Conservation (phyloP, 2,888 invertebrate species). For the Lypha dubia region DNA sequence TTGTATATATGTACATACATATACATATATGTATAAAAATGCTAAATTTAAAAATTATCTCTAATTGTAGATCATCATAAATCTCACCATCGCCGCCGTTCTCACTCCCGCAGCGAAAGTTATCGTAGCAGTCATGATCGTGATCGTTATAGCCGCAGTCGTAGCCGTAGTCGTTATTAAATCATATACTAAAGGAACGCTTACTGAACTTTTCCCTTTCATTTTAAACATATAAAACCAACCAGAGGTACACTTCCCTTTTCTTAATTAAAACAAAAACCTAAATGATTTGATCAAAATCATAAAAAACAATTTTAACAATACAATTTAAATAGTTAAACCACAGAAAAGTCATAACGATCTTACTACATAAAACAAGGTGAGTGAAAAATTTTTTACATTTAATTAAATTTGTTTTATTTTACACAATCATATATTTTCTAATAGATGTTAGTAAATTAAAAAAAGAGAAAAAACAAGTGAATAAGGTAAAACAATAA, state of each 20-base stretch:
- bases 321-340: slow-evolving; percentile 73
- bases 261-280: slow-evolving; percentile 68
- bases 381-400: slow-evolving; percentile 71
- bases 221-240: slow-evolving; percentile 40
- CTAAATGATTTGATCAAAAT: slow-evolving; percentile 68
- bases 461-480: slow-evolving; percentile 11
- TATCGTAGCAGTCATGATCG: slow-evolving; percentile 77
- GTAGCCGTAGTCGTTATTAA: slow-evolving; percentile 82
- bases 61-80: slow-evolving; percentile 79
- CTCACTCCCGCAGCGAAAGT: slow-evolving; percentile 78
- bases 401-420: slow-evolving; percentile 26
- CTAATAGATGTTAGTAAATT: slow-evolving; percentile 53
- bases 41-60: not conserved
- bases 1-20: not conserved
- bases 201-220: slow-evolving; percentile 21
- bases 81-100: slow-evolving; percentile 78
- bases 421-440: slow-evolving; percentile 59
- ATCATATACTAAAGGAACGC: slow-evolving; percentile 30
- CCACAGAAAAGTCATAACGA: slow-evolving; percentile 71
- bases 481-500: slow-evolving; percentile 26
- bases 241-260: slow-evolving; percentile 76
- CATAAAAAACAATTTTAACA: slow-evolving; percentile 70
- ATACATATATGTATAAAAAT: slow-evolving; percentile 6
- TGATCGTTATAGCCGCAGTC: slow-evolving; percentile 79
- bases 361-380: slow-evolving; percentile 72